A percentile compares a stretch with the other conserved stretches of the same genome.
These are phyloP conservation scores for Potorous gilbertii DNA, from an alignment of 2,797 vertebrate genomes.

Conservation along the genomic window DNA sequence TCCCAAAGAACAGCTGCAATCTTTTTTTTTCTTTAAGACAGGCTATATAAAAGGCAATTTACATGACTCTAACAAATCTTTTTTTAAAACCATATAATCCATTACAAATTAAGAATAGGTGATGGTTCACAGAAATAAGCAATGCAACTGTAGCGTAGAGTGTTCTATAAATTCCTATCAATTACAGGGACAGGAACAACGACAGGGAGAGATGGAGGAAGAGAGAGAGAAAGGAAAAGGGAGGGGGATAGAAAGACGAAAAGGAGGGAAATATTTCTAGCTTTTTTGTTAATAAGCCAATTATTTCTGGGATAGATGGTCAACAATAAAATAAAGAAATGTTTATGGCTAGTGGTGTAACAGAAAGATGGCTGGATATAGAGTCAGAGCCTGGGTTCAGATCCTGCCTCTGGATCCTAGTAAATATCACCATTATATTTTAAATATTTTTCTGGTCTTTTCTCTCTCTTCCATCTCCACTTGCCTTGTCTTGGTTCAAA, in stretches of 20 bases:
- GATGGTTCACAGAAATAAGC: background rate
- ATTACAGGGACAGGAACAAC: background rate
- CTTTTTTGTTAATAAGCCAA: background rate
- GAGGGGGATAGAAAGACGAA: background rate
- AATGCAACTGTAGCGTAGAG: background rate
- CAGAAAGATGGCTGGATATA: background rate
- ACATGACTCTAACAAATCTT: background rate
- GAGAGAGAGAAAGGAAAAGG: background rate
- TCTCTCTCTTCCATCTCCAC: background rate
- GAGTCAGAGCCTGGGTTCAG: background rate
- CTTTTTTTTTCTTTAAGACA: background rate
- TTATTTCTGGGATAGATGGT: background rate
- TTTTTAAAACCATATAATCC: background rate
- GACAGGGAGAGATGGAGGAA: no score
- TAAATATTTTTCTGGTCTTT: background rate
- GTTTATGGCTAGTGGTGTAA: background rate
- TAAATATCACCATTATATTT: background rate
- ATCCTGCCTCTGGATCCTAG: background rate
- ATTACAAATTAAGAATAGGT: background rate
- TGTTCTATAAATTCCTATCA: no score
- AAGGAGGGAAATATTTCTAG: background rate
- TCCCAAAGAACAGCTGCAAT: slow-evolving; percentile 34
- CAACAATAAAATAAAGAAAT: background rate
- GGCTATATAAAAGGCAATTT: background rate
- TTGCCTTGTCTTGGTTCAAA: background rate